These are phyloP conservation scores for Sorex maritimensis DNA, from an alignment of 2,797 vertebrate species.

Conservation along the genomic window DNA sequence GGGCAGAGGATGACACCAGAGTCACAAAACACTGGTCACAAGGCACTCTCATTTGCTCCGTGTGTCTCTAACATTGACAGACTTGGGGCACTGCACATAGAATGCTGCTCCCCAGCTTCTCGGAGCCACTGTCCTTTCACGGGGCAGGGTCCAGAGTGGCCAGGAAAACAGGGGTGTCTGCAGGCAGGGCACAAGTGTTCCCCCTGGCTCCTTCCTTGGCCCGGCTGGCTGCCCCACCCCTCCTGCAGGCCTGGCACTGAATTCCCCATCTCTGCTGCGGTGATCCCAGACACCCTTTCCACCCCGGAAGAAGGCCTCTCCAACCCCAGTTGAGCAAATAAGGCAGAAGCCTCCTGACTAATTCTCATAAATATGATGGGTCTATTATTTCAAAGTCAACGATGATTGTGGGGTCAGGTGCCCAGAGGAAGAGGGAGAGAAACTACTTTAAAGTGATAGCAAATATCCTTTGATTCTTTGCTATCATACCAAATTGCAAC, in stretches of 20 bases:
- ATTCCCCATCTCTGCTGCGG: not conserved
- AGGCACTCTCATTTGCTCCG: not conserved
- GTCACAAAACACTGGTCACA: accelerated
- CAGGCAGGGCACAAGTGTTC: not conserved
- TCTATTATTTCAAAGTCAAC: constrained; percentile 81
- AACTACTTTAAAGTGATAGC: constrained; percentile 74
- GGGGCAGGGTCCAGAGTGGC: accelerated
- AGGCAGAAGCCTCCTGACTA: constrained; percentile 76
- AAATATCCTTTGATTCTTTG: constrained; percentile 65
- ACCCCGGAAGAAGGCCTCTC: constrained; percentile 59
- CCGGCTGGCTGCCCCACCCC: not conserved
- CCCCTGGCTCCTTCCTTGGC: not conserved
- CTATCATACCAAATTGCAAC: constrained; percentile 74
- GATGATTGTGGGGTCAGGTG: constrained; percentile 77
- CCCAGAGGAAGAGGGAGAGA: constrained; percentile 73
- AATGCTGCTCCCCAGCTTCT: not conserved
- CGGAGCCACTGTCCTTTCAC: not conserved
- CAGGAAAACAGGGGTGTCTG: too few relatives aligned
- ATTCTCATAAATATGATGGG: constrained; percentile 74
- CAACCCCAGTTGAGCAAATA: constrained; percentile 67
- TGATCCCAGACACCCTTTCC: constrained; percentile 9
- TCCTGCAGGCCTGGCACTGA: not conserved
- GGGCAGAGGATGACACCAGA: accelerated
- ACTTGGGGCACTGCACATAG: accelerated
- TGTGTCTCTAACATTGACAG: not conserved